Base-by-base conservation (phyloP, 2,888 invertebrate species). In the Drosophila dives region DNA sequence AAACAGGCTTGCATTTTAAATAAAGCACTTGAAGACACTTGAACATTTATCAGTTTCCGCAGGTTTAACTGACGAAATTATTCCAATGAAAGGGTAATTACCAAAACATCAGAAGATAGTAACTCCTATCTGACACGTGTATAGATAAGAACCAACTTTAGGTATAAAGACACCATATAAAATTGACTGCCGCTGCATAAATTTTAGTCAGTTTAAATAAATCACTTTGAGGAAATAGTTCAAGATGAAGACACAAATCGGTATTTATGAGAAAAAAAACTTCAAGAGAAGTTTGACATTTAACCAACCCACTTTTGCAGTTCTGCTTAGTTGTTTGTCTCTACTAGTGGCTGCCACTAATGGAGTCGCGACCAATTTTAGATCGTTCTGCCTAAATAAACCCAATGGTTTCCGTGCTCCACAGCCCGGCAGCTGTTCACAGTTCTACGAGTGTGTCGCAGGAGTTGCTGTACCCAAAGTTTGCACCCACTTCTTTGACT, bases 241-340 rank as follows among this genome's bases (percentile, higher is more conserved):
- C 63, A 63, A n/a, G 50, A 73, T 73, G 74, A 54, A 38, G 48
- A 12, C 55, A 15, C 32, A 68, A 7, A 40, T 48, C 45, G 67
- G 74, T 74, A 32, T 11, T 23, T 7, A 38, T 36, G 10, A 48
- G 15, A 51, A 23, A 15, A 4, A 34, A 10, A 7, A 3, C n/a
- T n/a, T 51, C 12, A 51, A 42, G 15, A 29, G 10, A 49, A 2
- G 12, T 32, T 33, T 42, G 1, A 56, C 20, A 17, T 26, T n/a
- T 36, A 2, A 15, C 26, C 32, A 7, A 38, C 20, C 15, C 26
- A n/a, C 11, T 15, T 5, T 59, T 42, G 38, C 32, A 74, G 62
- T 73, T n/a, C 68, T 74, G 3, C 15, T 55, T 6, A 32, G 40
- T 38, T 60, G 63, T 45, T 40, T 74, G 20, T 26, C 63, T 12